Percentiles rank a stretch among this genome's conserved stretches.
Conservation (phyloP, 2,888 invertebrate genomes). For the Tolmerus cingulatus region DNA sequence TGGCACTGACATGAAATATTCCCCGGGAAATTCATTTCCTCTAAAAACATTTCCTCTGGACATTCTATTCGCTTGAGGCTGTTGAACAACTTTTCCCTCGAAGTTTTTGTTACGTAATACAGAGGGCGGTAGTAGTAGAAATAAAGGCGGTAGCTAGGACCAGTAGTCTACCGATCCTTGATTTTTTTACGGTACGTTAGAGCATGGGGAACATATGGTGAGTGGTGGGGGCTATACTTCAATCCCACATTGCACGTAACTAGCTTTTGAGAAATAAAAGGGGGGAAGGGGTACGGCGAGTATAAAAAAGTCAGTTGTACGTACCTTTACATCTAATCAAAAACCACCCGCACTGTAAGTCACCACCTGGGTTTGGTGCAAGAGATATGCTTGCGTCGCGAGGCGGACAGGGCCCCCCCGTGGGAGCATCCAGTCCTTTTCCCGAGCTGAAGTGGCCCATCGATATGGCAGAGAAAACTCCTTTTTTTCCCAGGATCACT, state of each 20-base stretch:
- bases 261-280: background rate
- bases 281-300: background rate
- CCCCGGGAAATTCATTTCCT: constrained; percentile 46
- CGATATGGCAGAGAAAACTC: background rate
- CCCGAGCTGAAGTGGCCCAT: background rate
- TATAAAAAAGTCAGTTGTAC: background rate
- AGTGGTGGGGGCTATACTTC: background rate
- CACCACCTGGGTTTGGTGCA: background rate
- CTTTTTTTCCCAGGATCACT: background rate
- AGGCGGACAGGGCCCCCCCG: background rate
- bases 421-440: background rate
- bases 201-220: background rate
- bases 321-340: constrained; percentile 29
- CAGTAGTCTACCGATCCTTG: background rate
- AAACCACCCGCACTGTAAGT: constrained; percentile 25
- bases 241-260: background rate
- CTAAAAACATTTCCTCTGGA: constrained; percentile 45
- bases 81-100: constrained; percentile 42
- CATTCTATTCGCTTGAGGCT: constrained; percentile 39
- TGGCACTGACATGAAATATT: constrained; percentile 42
- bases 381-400: background rate
- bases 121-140: background rate
- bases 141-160: background rate
- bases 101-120: constrained; percentile 36
- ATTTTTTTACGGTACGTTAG: background rate